Base-by-base conservation (phyloP, 2,888 invertebrate species). In the Lutraria lutraria region DNA sequence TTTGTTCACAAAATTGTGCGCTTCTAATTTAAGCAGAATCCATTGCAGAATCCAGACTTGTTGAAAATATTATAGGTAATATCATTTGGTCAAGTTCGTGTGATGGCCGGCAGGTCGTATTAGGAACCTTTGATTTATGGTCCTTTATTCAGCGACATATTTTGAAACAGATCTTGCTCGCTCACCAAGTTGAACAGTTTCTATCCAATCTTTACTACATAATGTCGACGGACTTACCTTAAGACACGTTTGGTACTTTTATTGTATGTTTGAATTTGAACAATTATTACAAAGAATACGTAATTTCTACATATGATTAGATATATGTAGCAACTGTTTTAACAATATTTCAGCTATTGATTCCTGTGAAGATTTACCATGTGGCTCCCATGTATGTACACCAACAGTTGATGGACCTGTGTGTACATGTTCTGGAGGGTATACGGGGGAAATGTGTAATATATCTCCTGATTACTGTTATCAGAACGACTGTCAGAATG, bases 331-430 rank as follows among this genome's bases (percentile, higher is more conserved):
- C 16, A 12, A 2, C 4, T 8, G 43, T 43, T 4, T 43, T 21
- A 31, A 19, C 56, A 4, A 10, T 56, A 21, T 82, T 82, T 53
- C 8, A 83, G 83, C 83, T 12, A 83, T 15, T 31, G 34, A 83
- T 43, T 29, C 21, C 43, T 83, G 83, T 25, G n/a, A 0, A 56
- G 83, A 63, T 43, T 29, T 31, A 56, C 83, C 83, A 21, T 83
- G 83, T 43, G 83, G 83, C 15, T 31, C n/a, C 25, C 60, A 83
- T 43, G n/a, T 83, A 13, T 83, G 83, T 34, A 83, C 83, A 19
- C 60, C 60, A 12, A 83, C 83, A 43, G 16, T n/a, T 16, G 29
- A 56, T 8, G 63, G 83, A 15, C 63, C 10, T 60, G 25, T 63
- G 19, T 84, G 84, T 53, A 53, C 25, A 25, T 84, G 84, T 31